Evolutionary conservation across 2,888 invertebrate genomes (phyloP), one percentile per base, ranked within the genome.

Genomic region (Tenthredo distinguenda): DNA sequence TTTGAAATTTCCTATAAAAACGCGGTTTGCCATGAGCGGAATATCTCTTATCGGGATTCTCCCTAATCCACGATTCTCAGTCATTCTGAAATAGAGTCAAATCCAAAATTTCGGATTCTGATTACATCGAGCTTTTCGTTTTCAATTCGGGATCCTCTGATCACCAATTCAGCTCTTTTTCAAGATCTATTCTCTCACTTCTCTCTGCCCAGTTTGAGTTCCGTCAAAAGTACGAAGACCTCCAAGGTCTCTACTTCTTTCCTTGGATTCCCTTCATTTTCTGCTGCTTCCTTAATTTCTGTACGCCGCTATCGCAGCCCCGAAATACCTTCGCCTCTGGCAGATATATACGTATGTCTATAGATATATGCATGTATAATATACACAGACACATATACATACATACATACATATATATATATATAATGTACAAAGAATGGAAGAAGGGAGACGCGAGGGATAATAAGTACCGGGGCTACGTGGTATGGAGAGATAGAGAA

Each of bases 381-480:
- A n/a, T 7, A 58, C 12, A 62, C 26, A 62, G 4, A 9, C 5
- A 58, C 1, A 58, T 2, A 2, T 21, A n/a, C 2, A 58, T 26
- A 62, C 26, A 62, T 26, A 9, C 4, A 58, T 7, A 58, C 7
- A 2, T 58, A 21, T 21, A 7, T 58, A 58, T 58, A 58, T 7
- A 21, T 21, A 6, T 58, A 58, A 21, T 10, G 47, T 77, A 50
- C 50, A 55, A 47, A 55, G 77, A 77, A 79, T 34, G 58, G 79
- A 79, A 37, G n/a, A 62, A 15, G 40, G 21, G 40, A 34, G 81
- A 81, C 31, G 40, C 81, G 81, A 40, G 81, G 81, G 81, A 62
- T 81, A 81, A 81, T 81, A 81, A 81, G 81, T 81, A 81, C 40
- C 37, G 18, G 81, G 81, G 62, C 81, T 34, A 62, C 81, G 81